Evolutionary conservation across 1,140 invertebrate genomes (phyloP).

Genomic region (Holotrichia oblita): DNA sequence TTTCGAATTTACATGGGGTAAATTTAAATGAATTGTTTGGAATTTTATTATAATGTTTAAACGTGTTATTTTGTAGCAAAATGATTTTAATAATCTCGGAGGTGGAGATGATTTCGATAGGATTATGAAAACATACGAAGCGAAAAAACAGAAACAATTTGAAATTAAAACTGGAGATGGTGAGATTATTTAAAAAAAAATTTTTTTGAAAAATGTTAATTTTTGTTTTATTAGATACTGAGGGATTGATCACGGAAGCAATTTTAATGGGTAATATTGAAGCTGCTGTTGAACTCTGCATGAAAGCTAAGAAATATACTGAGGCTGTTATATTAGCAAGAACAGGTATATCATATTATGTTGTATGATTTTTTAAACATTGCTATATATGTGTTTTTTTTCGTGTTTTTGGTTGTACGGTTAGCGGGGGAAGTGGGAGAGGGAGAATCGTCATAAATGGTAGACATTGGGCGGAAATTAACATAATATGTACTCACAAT

Average conservation of each 20-base stretch:
- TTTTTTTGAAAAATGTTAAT: constrained; percentile 37
- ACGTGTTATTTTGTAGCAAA: constrained; percentile 16
- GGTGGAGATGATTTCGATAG: constrained; percentile 1
- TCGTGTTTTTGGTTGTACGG: no score
- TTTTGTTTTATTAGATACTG: constrained; percentile 67
- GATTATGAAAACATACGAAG: neutral
- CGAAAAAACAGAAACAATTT: constrained; percentile 46
- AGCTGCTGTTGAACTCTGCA: constrained; percentile 88
- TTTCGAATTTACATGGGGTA: constrained; percentile 75
- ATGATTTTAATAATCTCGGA: constrained; percentile 16
- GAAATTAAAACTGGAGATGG: constrained; percentile 68
- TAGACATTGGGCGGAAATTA: no score
- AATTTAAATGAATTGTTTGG: no score
- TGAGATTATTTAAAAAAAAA: constrained; percentile 55
- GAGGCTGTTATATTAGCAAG: constrained; percentile 89
- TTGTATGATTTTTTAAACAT: no score
- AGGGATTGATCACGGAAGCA: constrained; percentile 85
- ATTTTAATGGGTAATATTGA: constrained; percentile 89
- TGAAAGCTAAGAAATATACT: constrained; percentile 80
- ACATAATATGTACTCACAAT: no score
- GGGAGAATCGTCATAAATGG: no score
- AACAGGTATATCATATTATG: constrained; percentile 65
- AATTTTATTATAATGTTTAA: no score
- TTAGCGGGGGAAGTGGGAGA: no score
- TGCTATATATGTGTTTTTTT: no score